Evolutionary conservation across 1,140 invertebrate species (phyloP).

Genomic region (Bombus consobrinus): DNA sequence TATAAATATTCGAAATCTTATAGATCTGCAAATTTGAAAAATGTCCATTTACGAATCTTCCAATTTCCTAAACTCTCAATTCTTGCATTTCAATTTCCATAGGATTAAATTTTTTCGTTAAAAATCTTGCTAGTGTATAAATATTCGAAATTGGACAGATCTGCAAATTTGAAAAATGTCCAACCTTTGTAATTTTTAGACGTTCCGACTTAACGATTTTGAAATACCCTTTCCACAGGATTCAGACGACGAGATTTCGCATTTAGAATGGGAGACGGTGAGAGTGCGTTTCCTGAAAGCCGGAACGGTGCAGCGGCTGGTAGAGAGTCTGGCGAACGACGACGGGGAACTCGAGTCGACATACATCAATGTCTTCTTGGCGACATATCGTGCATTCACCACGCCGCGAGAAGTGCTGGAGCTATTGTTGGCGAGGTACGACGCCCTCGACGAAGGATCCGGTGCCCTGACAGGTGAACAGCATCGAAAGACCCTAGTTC

Average conservation of each 20-base stretch:
- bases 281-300: slow-evolving; percentile 97
- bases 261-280: slow-evolving; percentile 99
- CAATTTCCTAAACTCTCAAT: no score
- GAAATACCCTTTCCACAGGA: slow-evolving; percentile 83
- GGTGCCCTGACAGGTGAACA: slow-evolving; percentile 85
- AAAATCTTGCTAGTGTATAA: no score
- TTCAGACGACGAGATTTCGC: slow-evolving; percentile 95
- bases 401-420: slow-evolving; percentile 92
- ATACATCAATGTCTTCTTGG: slow-evolving; percentile 98
- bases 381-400: slow-evolving; percentile 95
- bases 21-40: no score
- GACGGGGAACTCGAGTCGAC: slow-evolving; percentile 98
- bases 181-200: background rate
- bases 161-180: no score
- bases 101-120: no score
- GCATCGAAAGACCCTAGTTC: slow-evolving; percentile 92
- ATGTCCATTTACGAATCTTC: no score
- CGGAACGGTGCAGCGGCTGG: slow-evolving; percentile 95
- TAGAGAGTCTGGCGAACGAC: slow-evolving; percentile 95
- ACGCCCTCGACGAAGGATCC: slow-evolving; percentile 85
- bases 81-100: no score
- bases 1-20: no score
- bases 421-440: slow-evolving; percentile 90
- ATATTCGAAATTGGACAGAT: no score
- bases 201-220: background rate